Evolutionary conservation across 2,888 invertebrate species (phyloP).

Genomic region (Chironomus riparius): DNA sequence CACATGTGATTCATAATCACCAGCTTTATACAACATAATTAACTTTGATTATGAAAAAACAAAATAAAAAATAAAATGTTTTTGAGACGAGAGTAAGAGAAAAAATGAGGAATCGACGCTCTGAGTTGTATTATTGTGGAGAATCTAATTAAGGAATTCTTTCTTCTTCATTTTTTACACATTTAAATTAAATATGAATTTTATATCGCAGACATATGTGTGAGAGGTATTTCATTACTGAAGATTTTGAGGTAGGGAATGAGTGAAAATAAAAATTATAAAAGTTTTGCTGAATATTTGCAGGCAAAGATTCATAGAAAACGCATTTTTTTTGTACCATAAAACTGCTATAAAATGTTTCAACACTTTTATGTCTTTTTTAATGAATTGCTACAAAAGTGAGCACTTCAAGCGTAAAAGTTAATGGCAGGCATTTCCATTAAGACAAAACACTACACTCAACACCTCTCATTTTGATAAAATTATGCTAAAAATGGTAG

Average conservation of each 20-base stretch:
- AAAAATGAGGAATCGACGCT: not conserved
- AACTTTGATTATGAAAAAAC: not conserved
- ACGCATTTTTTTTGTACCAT: not conserved
- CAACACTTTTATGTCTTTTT: too few species aligned
- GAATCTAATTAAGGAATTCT: conserved; percentile 17
- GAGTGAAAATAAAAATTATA: not conserved
- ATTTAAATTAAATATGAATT: conserved; percentile 14
- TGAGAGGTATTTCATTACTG: not conserved
- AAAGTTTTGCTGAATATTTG: not conserved
- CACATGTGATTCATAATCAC: too few species aligned
- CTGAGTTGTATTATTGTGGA: not conserved
- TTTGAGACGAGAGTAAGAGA: too few species aligned
- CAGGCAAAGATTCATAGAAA: too few species aligned
- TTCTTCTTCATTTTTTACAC: not conserved
- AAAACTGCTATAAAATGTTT: too few species aligned
- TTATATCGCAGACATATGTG: not conserved
- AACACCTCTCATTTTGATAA: too few species aligned
- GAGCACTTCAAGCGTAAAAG: too few species aligned
- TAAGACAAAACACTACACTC: too few species aligned
- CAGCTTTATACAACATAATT: not conserved
- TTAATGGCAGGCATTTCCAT: too few species aligned
- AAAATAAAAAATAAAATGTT: not conserved
- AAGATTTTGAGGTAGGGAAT: not conserved
- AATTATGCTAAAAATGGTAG: too few species aligned
- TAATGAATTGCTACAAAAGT: too few species aligned